These are phyloP conservation scores for Percina caprodes DNA, from an alignment of 2,113 vertebrate species.

Conservation along the genomic window DNA sequence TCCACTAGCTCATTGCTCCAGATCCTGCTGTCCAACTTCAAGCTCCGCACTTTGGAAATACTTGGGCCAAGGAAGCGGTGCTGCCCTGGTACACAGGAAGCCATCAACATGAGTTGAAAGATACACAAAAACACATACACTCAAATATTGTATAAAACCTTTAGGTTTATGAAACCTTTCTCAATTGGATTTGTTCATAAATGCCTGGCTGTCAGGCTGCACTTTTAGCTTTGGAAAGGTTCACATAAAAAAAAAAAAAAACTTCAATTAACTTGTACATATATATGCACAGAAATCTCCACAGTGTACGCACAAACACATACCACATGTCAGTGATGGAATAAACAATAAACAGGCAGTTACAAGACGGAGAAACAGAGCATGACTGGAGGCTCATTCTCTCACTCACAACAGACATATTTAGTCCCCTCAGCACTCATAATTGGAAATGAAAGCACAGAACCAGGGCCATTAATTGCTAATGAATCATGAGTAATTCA, in stretches of 20 bases:
- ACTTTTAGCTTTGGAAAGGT: slow-evolving; percentile 10
- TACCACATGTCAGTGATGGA: slow-evolving; percentile 39
- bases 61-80: slow-evolving; percentile 92
- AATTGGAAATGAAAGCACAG: slow-evolving; percentile 85
- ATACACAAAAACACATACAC: neutral
- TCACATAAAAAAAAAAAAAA: slow-evolving; percentile 41
- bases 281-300: slow-evolving; percentile 20
- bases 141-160: neutral
- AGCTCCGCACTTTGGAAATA: slow-evolving; percentile 94
- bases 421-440: slow-evolving; percentile 78
- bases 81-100: slow-evolving; percentile 84
- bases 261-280: slow-evolving; percentile 25
- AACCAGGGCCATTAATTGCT: slow-evolving; percentile 85
- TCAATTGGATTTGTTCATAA: neutral
- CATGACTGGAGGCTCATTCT: slow-evolving; percentile 70
- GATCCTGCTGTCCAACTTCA: slow-evolving; percentile 95
- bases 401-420: slow-evolving; percentile 76
- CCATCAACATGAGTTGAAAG: slow-evolving; percentile 12
- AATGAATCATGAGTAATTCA: slow-evolving; percentile 88
- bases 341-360: slow-evolving; percentile 68
- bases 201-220: neutral
- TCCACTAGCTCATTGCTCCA: slow-evolving; percentile 99
- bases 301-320: slow-evolving; percentile 11
- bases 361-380: slow-evolving; percentile 65
- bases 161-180: neutral